A percentile compares a stretch with the other conserved stretches of the same genome.
phyloP scores from a whole-genome alignment of 1,140 invertebrate genomes.

The Microvelia longipes region DNA sequence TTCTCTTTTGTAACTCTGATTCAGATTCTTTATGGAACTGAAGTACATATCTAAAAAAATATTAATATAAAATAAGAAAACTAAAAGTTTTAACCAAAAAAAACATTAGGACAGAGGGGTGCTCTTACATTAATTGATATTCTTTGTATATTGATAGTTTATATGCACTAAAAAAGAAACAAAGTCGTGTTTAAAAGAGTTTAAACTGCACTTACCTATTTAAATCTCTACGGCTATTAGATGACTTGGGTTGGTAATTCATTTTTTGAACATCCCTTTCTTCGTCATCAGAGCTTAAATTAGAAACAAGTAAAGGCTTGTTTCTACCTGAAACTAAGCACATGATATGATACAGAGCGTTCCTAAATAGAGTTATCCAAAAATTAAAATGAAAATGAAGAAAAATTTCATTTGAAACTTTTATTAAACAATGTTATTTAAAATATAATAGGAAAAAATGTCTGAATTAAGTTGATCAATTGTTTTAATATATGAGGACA shows the following conservation, averaged over 20 bases:
- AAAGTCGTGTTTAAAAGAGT: no score
- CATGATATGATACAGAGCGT: not conserved
- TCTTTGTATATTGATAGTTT: not conserved
- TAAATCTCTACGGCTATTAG: constrained; percentile 24
- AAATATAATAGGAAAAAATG: no score
- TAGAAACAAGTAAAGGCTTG: constrained; percentile 4
- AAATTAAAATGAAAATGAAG: no score
- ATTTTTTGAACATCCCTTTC: constrained; percentile 24
- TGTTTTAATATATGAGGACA: no score
- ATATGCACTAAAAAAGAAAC: no score
- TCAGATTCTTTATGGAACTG: constrained; percentile 57
- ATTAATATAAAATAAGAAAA: constrained; percentile 2
- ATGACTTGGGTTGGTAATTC: constrained; percentile 27
- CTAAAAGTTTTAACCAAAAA: not conserved
- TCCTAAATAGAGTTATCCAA: constrained; percentile 2
- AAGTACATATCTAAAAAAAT: constrained; percentile 43
- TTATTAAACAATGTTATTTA: no score
- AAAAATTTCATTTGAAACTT: no score
- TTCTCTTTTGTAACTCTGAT: constrained; percentile 46
- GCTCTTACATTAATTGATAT: constrained; percentile 27
- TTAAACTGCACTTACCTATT: constrained; percentile 24
- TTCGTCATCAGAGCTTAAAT: constrained; percentile 9
- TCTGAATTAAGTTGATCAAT: no score
- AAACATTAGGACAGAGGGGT: constrained; percentile 32
- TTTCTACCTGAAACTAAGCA: constrained; percentile 1